These are phyloP conservation scores for Pogonognathellus flavescens DNA, from an alignment of 1,140 invertebrate species.

Conservation along the genomic window DNA sequence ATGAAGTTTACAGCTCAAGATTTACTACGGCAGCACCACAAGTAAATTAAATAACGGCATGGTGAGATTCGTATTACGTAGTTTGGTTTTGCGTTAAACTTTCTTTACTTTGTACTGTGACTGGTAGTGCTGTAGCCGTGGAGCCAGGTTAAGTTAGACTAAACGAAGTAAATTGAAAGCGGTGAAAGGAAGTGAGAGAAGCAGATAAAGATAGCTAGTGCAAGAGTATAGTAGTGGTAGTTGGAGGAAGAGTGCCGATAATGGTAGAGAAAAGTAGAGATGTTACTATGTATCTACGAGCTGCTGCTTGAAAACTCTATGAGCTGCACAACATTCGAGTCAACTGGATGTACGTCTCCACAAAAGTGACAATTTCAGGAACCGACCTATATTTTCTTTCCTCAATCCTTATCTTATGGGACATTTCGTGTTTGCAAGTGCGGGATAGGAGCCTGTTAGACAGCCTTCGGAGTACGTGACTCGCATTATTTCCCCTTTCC, in stretches of 20 bases:
- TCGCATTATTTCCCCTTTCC: background rate
- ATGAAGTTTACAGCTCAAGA: no score
- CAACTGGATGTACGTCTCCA: slow-evolving; percentile 4
- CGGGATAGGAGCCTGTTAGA: slow-evolving; percentile 25
- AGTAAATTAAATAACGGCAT: no score
- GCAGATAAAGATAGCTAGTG: background rate
- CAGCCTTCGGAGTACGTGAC: slow-evolving; percentile 26
- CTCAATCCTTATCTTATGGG: slow-evolving; percentile 15
- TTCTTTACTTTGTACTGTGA: no score
- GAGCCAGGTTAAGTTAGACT: no score
- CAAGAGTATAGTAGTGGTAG: background rate
- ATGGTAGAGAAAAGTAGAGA: background rate
- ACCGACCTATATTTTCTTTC: slow-evolving; percentile 38
- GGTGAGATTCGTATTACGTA: no score
- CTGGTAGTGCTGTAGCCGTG: no score
- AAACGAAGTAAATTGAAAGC: background rate
- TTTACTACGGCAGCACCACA: no score
- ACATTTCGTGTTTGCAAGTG: slow-evolving; percentile 30
- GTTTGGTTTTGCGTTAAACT: no score
- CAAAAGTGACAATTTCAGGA: slow-evolving; percentile 46
- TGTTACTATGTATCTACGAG: background rate
- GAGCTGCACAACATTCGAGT: background rate
- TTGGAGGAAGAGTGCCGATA: background rate
- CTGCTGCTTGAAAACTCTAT: background rate
- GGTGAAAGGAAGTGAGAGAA: background rate